Conservation (phyloP, 2,888 invertebrate species). For the Drosophila eohydei region DNA sequence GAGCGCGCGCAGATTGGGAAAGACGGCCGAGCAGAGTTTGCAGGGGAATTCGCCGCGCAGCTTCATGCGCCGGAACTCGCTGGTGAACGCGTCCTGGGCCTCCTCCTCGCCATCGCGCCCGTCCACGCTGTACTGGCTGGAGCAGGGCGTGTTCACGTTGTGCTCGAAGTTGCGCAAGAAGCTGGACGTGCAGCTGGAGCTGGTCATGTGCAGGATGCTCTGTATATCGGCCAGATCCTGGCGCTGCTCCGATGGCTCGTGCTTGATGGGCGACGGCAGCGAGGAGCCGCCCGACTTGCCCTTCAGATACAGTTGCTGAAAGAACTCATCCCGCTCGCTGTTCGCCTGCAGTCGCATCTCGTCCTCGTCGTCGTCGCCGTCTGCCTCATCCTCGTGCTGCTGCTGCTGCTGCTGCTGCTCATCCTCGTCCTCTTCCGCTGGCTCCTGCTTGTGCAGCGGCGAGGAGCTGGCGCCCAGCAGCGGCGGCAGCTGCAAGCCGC, state of each 20-base stretch:
- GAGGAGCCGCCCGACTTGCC: slow-evolving; percentile 87
- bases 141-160: slow-evolving; percentile 84
- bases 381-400: slow-evolving; percentile 37
- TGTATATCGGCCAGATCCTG: slow-evolving; percentile 94
- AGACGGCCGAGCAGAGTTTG: slow-evolving; percentile 93
- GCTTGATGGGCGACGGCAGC: slow-evolving; percentile 81
- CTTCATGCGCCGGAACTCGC: slow-evolving; percentile 95
- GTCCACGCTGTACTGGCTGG: slow-evolving; percentile 84
- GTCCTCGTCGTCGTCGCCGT: slow-evolving; percentile 8
- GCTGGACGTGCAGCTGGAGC: slow-evolving; percentile 87
- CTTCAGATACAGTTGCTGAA: slow-evolving; percentile 91
- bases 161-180: slow-evolving; percentile 88
- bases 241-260: slow-evolving; percentile 86
- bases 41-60: slow-evolving; percentile 95
- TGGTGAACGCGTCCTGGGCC: slow-evolving; percentile 92
- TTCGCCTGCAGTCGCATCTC: slow-evolving; percentile 1
- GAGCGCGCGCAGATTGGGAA: slow-evolving; percentile 94
- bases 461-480: slow-evolving; percentile 60
- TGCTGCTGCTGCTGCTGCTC: background rate
- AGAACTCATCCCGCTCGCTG: slow-evolving; percentile 89
- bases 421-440: slow-evolving; percentile 23
- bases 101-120: slow-evolving; percentile 88
- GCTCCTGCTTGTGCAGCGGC: slow-evolving; percentile 53
- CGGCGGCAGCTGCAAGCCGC: slow-evolving; percentile 40
- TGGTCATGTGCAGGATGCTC: slow-evolving; percentile 92